Base-by-base conservation (phyloP, 2,888 invertebrate genomes). In the Cryptocheilus praepositus region DNA sequence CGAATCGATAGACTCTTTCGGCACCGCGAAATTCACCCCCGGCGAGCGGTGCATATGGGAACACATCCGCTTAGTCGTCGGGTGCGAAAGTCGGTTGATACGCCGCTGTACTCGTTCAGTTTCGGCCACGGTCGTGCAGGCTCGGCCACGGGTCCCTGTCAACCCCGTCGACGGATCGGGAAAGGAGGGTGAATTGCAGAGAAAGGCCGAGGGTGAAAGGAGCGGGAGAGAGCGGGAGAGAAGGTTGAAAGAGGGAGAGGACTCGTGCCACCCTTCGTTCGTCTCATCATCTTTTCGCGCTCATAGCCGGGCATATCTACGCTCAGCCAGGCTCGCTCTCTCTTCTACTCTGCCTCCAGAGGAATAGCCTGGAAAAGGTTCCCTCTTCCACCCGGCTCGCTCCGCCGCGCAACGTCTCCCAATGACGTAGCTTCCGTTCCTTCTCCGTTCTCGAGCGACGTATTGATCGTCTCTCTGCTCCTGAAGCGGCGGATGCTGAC, bases 201-300 rank as follows among this genome's bases (percentile, higher is more conserved):
- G 4, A 45, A 15, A 57, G 0, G 43, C 18, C 15, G 56, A 7
- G 21, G 0, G 44, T 19, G 44, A 7, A 58, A 8, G 15, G 59
- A 18, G 51, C 21, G 16, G 15, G 55, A 28, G 5, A 19, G 45
- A 13, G n/a, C 11, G 43, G 7, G 11, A 49, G 51, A 44, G 45
- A n/a, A n/a, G n/a, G 18, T 45, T 62, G 59, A 66, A 53, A 55
- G 71, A 68, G 75, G 74, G 76, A 75, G 77, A 69, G 72, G 69
- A 79, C 81, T 79, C 81, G 81, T 81, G 79, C 82, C 81, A 82
- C 80, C 81, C 82, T 80, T 78, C 79, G 69, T 74, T 70, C 79
- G 81, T 83, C 84, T 86, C 85, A 81, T 87, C 86, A 86, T 87
- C 86, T 87, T 86, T 86, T 84, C 84, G 75, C 83, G 81, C 80